Conservation (phyloP, 2,888 invertebrate genomes). For the Lampropteryx suffumata region DNA sequence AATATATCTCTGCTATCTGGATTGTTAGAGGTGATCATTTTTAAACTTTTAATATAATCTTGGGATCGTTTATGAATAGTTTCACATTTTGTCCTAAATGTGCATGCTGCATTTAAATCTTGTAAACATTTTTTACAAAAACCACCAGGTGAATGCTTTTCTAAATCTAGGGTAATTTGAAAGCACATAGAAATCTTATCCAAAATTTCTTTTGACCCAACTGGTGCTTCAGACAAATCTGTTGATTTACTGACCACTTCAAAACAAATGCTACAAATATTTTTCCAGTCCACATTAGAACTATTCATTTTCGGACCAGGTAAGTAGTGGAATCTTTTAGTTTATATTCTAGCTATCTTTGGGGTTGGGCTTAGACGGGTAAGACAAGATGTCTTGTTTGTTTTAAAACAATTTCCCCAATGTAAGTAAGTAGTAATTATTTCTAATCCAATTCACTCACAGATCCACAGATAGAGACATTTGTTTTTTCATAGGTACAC, state of each 20-base stretch:
- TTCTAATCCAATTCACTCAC: too few relatives aligned
- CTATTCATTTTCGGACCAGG: conserved; percentile 6
- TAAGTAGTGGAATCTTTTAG: too few relatives aligned
- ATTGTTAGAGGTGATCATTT: background rate
- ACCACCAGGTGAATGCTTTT: conserved; percentile 49
- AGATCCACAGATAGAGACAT: too few relatives aligned
- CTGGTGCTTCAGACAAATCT: conserved; percentile 44
- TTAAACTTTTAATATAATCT: conserved; percentile 28
- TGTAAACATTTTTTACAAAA: conserved; percentile 59
- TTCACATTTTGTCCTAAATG: conserved; percentile 61
- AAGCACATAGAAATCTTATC: conserved; percentile 61
- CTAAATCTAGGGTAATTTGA: conserved; percentile 49
- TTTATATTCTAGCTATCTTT: too few relatives aligned
- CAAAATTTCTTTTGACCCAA: conserved; percentile 48
- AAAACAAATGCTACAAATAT: conserved; percentile 63
- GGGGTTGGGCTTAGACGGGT: too few relatives aligned
- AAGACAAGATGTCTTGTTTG: too few relatives aligned
- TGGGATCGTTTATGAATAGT: conserved; percentile 54
- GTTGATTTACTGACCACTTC: conserved; percentile 32
- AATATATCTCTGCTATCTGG: conserved; percentile 2
- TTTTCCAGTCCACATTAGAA: conserved; percentile 3
- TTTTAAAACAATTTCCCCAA: too few relatives aligned
- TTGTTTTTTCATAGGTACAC: too few relatives aligned
- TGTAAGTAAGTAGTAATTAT: too few relatives aligned
- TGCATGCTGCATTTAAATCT: conserved; percentile 55